phyloP scores from a whole-genome alignment of 1,140 invertebrate genomes.

The Drosophila miranda region DNA sequence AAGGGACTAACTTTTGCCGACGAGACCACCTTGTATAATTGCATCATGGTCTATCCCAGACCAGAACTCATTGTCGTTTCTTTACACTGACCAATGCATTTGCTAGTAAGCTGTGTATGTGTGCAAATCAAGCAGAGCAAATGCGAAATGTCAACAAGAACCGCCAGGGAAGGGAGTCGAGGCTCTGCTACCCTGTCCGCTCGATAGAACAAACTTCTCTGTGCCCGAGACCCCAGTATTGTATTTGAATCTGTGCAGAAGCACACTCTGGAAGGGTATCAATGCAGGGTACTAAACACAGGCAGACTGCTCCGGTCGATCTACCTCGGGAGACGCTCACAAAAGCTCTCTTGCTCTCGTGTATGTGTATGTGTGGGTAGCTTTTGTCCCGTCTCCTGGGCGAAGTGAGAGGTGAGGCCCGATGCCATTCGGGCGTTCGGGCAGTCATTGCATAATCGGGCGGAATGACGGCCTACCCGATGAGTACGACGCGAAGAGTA shows the following conservation, averaged over 20 bases:
- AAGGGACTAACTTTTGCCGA: too few species aligned
- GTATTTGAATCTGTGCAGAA: too few species aligned
- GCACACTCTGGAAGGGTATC: too few species aligned
- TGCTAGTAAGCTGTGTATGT: conserved; percentile 11
- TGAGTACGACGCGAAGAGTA: conserved; percentile 38
- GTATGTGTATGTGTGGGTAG: conserved; percentile 1
- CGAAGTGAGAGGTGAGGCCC: conserved; percentile 31
- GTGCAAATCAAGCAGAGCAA: conserved; percentile 22
- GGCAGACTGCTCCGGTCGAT: conserved; percentile 14
- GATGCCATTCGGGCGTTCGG: conserved; percentile 4
- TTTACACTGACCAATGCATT: conserved; percentile 5
- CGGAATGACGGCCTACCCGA: conserved; percentile 12
- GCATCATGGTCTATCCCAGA: too few species aligned
- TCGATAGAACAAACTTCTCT: too few species aligned
- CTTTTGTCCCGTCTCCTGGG: conserved; percentile 18
- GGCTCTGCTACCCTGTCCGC: too few species aligned
- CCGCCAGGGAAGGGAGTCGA: neutral
- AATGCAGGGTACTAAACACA: conserved; percentile 17
- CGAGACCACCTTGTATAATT: too few species aligned
- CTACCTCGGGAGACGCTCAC: conserved; percentile 5
- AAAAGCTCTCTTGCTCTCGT: conserved; percentile 1
- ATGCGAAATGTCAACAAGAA: conserved; percentile 17
- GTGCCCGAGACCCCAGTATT: too few species aligned
- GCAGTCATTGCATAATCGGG: conserved; percentile 64
- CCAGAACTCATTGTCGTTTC: too few species aligned